Base-by-base conservation (phyloP, 1,140 invertebrate genomes). In the Globodera rostochiensis region DNA sequence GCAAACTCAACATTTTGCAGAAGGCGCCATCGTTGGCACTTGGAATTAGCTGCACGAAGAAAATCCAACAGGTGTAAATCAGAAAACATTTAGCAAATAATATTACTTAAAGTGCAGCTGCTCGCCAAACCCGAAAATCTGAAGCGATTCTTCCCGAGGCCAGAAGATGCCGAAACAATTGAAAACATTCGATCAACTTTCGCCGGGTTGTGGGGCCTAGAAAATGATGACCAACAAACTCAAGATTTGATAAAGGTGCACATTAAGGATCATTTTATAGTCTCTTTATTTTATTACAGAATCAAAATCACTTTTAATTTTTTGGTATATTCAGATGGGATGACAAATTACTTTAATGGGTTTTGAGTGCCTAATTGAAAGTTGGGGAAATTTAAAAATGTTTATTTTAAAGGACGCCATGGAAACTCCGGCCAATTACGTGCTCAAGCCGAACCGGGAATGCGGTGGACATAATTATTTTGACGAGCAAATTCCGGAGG, bases 381-480 rank as follows among this genome's bases (percentile, higher is more conserved):
- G 50, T 9, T 53, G 2, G 50, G 50, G 50, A 9, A 9, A 4
- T 74, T 46, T 74, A 4, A 57, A 57, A 36, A 15, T 5, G 13
- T 13, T 8, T 13, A 47, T 46, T 46, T 74, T 74, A 19, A 91
- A 85, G 85, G 93, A 94, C 93, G 96, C 94, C 1, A 87, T 97
- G 0, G 91, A 92, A 66, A 92, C 94, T 85, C 95, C 96, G 1
- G 92, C 94, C 67, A 93, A 93, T 66, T 98, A 92, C 91, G 97
- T 99, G 13, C 90, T 99, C 74, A 99, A 99, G 91, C 97, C 97
- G 2, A 96, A 99, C 90, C 92, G 96, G 73, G 97, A 99, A 92
- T 86, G 87, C 79, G 80, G 84, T 90, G 92, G 91, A 6, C 95
- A 98, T 90, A 98, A 99, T 90, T 90, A 96, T 73, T 99, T 97